These are phyloP conservation scores for Varroa destructor DNA, from an alignment of 1,140 invertebrate genomes.

Conservation along the genomic window DNA sequence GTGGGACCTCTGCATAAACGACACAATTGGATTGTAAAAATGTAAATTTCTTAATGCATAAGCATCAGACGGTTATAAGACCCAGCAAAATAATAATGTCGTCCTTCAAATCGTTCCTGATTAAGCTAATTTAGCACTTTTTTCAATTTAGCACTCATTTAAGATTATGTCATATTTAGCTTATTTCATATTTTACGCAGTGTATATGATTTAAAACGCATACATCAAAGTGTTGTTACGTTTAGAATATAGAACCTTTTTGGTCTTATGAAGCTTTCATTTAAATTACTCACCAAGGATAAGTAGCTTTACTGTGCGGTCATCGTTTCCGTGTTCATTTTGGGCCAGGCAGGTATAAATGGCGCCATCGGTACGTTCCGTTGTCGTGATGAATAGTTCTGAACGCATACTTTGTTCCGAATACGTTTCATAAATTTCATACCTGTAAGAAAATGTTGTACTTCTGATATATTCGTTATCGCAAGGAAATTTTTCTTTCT, in stretches of 20 bases:
- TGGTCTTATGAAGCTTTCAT: too few species aligned
- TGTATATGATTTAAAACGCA: neutral
- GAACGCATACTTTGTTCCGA: slow-evolving; percentile 69
- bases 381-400: slow-evolving; percentile 72
- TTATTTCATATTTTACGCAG: too few species aligned
- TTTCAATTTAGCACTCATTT: too few species aligned
- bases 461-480: too few species aligned
- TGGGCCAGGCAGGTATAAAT: slow-evolving; percentile 85
- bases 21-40: slow-evolving; percentile 28
- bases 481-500: too few species aligned
- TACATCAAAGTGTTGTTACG: too few species aligned
- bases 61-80: neutral
- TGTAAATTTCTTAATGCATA: neutral
- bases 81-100: neutral
- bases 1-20: slow-evolving; percentile 63
- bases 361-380: slow-evolving; percentile 76
- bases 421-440: slow-evolving; percentile 80
- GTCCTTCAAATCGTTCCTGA: too few species aligned
- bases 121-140: too few species aligned
- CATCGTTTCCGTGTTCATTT: slow-evolving; percentile 84
- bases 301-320: slow-evolving; percentile 85
- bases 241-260: too few species aligned
- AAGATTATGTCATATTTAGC: too few species aligned
- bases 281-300: slow-evolving; percentile 59
- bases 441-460: slow-evolving; percentile 45